Evolutionary conservation across 2,113 vertebrate species (phyloP).

Genomic region (Psittacara wagleri): DNA sequence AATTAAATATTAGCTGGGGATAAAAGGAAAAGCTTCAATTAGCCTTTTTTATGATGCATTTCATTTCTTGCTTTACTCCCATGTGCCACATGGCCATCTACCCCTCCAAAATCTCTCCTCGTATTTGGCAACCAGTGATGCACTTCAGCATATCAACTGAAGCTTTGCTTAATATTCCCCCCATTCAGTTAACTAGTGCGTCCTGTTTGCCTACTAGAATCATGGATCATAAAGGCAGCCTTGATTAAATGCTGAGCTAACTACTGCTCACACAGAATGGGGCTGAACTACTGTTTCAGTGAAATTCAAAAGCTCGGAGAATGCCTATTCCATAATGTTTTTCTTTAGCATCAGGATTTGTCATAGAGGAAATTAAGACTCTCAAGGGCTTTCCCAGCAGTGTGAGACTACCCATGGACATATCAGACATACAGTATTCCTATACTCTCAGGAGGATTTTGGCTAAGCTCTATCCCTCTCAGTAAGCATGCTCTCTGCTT

Average conservation of each 20-base stretch:
- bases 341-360: not conserved
- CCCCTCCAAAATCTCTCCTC: not conserved
- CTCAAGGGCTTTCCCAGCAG: not conserved
- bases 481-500: not conserved
- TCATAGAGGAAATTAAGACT: not conserved
- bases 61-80: not conserved
- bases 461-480: not conserved
- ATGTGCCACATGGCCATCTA: not conserved
- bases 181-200: not conserved
- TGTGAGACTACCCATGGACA: not conserved
- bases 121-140: not conserved
- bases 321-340: not conserved
- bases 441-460: not conserved
- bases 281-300: not conserved
- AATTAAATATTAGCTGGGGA: not conserved
- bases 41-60: not conserved
- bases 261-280: not conserved
- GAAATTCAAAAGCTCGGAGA: not conserved
- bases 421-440: not conserved
- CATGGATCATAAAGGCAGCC: constrained; percentile 6
- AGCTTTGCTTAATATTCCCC: not conserved
- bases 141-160: not conserved
- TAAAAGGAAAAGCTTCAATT: not conserved
- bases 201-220: not conserved
- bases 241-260: not conserved